Base-by-base conservation (phyloP, 2,113 vertebrate genomes). In the Oreochromis aureus region DNA sequence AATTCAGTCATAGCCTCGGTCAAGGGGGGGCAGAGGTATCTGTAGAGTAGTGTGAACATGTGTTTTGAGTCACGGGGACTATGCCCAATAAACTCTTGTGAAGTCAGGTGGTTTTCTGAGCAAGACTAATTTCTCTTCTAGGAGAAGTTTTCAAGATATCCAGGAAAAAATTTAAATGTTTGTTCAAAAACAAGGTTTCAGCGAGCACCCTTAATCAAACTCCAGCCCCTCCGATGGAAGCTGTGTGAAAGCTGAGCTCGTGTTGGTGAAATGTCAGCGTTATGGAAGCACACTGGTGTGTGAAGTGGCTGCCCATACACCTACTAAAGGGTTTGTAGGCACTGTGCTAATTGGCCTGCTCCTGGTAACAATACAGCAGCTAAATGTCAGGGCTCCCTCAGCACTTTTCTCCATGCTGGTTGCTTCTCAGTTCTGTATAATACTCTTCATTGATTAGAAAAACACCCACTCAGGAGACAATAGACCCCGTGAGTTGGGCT, bases 311-410 rank as follows among this genome's bases (percentile, higher is more conserved):
- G 90, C 61, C 15, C 4, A 51, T 55, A 79, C 76, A 89, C 85
- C 87, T 56, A 46, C 63, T 53, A 63, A 89, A 85, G 41, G 54
- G 24, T 92, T 85, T 56, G 59, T 41, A 36, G 61, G 56, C 80
- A 48, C 79, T 36, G 39, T 53, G 87, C 89, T 95, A 94, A 95
- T 95, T 94, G 89, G 91, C 58, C 66, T 71, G 59, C 66, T 59
- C 46, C 76, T 58, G 81, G 83, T 61, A 91, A 92, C 89, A 91
- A 92, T 93, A 81, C 88, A 85, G 22, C 85, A 51, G 87, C 80
- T 95, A 95, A 95, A 96, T 95, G 93, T 95, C 94, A 95, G 83
- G 27, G 87, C 91, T 89, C 90, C 92, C 89, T 84, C 90, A 88
- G 90, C 89, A 87, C 87, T 89, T 89, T 53, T 81, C 87, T 91